Percentiles rank a stretch among this genome's conserved stretches.
These are phyloP conservation scores for Venturia canescens DNA, from an alignment of 1,140 invertebrate genomes.

Conservation along the genomic window DNA sequence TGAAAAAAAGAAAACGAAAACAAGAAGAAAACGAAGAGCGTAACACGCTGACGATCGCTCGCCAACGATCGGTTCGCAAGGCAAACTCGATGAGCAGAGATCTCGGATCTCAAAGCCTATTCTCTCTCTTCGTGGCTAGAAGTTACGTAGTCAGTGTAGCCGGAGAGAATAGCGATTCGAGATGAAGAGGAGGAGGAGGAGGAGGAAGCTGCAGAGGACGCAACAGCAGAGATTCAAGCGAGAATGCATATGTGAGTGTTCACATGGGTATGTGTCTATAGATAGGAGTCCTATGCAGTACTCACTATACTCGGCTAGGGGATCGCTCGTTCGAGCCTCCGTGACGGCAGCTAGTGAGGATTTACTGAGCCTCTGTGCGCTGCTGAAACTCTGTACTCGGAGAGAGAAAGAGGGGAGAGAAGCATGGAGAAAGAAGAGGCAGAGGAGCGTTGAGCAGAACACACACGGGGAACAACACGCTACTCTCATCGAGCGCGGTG, in stretches of 20 bases:
- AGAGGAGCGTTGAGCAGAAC: conserved; percentile 17
- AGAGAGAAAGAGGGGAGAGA: background rate
- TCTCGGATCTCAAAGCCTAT: conserved; percentile 31
- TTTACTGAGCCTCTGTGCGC: conserved; percentile 66
- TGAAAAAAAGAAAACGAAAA: background rate
- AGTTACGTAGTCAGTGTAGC: conserved; percentile 40
- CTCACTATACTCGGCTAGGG: conserved; percentile 32
- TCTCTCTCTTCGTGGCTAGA: conserved; percentile 13
- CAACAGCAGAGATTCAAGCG: conserved; percentile 33
- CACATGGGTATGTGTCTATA: conserved; percentile 13
- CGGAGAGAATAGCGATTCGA: conserved; percentile 42
- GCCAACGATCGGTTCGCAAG: conserved; percentile 3
- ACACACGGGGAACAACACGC: conserved; percentile 32
- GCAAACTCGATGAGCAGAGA: conserved; percentile 42
- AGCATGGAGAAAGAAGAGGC: background rate
- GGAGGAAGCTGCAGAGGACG: background rate
- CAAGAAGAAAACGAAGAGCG: conserved; percentile 6
- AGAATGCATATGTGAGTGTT: conserved; percentile 6
- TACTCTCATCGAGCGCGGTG: conserved; percentile 36
- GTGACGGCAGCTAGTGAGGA: conserved; percentile 73
- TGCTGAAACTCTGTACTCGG: conserved; percentile 69
- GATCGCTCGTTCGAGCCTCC: conserved; percentile 65
- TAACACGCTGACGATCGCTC: conserved; percentile 43
- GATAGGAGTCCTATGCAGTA: conserved; percentile 14
- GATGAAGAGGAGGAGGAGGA: conserved; percentile 27